Percentiles rank a stretch among this genome's conserved stretches.
Evolutionary conservation across 1,140 invertebrate genomes (phyloP).

Genomic region (Andricus grossulariae): DNA sequence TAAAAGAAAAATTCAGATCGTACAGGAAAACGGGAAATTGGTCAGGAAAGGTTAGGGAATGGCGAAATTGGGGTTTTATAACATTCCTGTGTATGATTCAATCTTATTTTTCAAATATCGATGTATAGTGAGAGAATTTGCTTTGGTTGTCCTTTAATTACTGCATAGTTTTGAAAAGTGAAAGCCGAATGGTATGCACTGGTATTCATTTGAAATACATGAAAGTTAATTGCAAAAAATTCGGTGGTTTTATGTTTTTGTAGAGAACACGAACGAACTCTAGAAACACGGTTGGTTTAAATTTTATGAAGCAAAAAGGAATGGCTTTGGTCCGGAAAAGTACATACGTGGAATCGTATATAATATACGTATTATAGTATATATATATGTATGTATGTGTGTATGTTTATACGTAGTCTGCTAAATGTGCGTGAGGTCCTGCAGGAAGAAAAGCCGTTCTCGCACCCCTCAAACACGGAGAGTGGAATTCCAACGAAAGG

Average conservation of each 20-base stretch:
- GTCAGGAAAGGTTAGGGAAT: too few relatives aligned
- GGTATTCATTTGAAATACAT: too few relatives aligned
- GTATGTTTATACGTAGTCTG: not conserved
- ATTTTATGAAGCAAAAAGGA: slow-evolving; percentile 11
- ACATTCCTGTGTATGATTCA: too few relatives aligned
- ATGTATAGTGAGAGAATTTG: too few relatives aligned
- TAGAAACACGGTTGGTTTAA: not conserved
- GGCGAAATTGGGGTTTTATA: too few relatives aligned
- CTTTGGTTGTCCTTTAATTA: too few relatives aligned
- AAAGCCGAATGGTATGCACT: too few relatives aligned
- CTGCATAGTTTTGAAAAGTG: too few relatives aligned
- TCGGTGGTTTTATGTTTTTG: not conserved
- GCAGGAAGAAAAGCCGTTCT: slow-evolving; percentile 10
- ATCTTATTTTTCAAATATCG: too few relatives aligned
- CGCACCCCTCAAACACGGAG: slow-evolving; percentile 5
- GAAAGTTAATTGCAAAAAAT: not conserved
- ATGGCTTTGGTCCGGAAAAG: not conserved
- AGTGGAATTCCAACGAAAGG: slow-evolving; percentile 28
- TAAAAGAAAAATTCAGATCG: too few relatives aligned
- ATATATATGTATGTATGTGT: not conserved
- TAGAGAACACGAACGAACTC: not conserved
- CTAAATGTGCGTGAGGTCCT: slow-evolving; percentile 24
- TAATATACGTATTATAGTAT: not conserved
- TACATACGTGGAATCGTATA: not conserved
- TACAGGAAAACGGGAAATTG: too few relatives aligned